These are phyloP conservation scores for Drosophila nigromelanica DNA, from an alignment of 1,140 invertebrate genomes.

Conservation along the genomic window DNA sequence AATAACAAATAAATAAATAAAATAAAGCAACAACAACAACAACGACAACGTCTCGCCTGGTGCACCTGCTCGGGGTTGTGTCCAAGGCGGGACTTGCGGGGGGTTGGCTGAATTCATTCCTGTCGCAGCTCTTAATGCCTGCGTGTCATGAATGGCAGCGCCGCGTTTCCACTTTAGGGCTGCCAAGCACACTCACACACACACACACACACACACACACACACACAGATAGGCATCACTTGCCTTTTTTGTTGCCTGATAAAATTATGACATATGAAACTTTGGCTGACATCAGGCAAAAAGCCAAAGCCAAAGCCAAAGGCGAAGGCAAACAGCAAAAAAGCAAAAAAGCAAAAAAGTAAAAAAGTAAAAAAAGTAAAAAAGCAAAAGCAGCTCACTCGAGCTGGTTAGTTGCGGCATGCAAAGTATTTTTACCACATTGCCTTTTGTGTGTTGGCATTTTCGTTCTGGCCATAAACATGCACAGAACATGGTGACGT, in stretches of 20 bases:
- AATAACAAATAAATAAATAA: not conserved
- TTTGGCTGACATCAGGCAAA: conserved; percentile 72
- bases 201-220: conserved; percentile 35
- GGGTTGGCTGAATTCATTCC: conserved; percentile 19
- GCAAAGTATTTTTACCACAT: conserved; percentile 58
- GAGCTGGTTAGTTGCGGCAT: conserved; percentile 34
- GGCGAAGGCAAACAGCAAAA: conserved; percentile 4
- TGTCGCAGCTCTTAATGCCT: conserved; percentile 75
- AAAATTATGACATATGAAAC: conserved; percentile 82
- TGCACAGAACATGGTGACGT: conserved; percentile 69
- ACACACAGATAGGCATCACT: conserved; percentile 35
- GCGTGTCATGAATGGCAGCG: conserved; percentile 80
- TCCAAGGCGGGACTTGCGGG: not conserved
- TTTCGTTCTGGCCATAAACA: conserved; percentile 73
- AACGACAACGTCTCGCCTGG: conserved; percentile 15
- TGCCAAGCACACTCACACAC: conserved; percentile 28
- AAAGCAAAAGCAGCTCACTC: conserved; percentile 36
- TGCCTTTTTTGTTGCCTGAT: conserved; percentile 73
- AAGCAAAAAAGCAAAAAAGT: conserved; percentile 34
- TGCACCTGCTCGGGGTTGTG: conserved; percentile 27
- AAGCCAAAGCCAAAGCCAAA: not conserved
- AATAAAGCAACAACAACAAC: not conserved
- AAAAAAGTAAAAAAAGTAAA: conserved; percentile 18
- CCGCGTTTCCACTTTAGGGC: conserved; percentile 75
- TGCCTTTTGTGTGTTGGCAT: conserved; percentile 40